These are phyloP conservation scores for Macrosiphum euphorbiae DNA, from an alignment of 2,888 invertebrate species.

Conservation along the genomic window DNA sequence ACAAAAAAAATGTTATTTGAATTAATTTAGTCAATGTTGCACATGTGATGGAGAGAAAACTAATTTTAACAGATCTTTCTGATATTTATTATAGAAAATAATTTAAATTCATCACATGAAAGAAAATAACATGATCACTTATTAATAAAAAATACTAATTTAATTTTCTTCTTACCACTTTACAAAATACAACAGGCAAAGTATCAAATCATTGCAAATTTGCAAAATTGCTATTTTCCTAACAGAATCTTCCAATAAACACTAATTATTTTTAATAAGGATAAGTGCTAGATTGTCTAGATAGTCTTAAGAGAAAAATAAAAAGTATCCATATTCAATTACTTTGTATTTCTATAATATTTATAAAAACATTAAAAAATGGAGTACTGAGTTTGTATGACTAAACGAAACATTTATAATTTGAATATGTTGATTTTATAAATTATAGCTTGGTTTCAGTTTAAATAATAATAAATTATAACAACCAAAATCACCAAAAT, in stretches of 20 bases:
- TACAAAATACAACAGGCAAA: background rate
- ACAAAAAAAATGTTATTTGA: too few species aligned
- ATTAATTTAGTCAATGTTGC: too few species aligned
- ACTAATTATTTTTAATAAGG: background rate
- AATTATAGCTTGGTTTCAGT: background rate
- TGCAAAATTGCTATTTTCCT: background rate
- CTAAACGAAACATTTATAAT: background rate
- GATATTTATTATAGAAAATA: too few species aligned
- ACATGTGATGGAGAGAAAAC: too few species aligned
- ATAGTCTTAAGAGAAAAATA: background rate
- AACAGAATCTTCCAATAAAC: background rate
- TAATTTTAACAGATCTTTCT: too few species aligned
- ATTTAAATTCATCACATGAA: too few species aligned
- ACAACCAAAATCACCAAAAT: background rate
- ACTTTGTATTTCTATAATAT: background rate
- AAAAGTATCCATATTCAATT: background rate
- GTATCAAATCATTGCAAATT: background rate
- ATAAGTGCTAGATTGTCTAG: background rate
- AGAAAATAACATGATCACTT: too few species aligned
- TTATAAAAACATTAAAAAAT: background rate
- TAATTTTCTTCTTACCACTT: background rate
- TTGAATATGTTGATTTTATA: background rate
- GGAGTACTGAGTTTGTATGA: background rate
- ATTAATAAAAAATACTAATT: background rate
- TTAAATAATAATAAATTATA: background rate